Conservation (phyloP, 2,888 invertebrate genomes). For the Colostygia pectinataria region DNA sequence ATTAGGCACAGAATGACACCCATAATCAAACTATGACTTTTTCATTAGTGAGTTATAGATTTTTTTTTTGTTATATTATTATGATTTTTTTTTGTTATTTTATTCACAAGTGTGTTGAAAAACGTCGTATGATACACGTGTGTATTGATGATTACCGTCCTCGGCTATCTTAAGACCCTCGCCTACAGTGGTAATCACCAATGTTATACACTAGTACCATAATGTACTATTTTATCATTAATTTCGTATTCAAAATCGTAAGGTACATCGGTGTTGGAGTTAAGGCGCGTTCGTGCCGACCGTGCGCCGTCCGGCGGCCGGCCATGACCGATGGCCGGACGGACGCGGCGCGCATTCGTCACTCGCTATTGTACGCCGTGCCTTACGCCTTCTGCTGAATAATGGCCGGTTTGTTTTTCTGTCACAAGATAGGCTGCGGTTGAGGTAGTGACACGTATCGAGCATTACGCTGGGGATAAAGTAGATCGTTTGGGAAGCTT, state of each 20-base stretch:
- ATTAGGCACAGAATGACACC: too few species aligned
- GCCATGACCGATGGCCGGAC: conserved; percentile 50
- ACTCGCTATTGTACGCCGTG: conserved; percentile 41
- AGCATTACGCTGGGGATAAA: conserved; percentile 8
- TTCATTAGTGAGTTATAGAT: too few species aligned
- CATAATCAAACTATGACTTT: too few species aligned
- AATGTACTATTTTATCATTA: too few species aligned
- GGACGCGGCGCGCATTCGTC: conserved; percentile 58
- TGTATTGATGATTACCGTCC: too few species aligned
- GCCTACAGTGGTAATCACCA: too few species aligned
- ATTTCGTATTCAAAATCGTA: conserved; percentile 34
- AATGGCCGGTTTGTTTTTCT: conserved; percentile 30
- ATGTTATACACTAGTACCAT: too few species aligned
- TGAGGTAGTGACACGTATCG: conserved; percentile 22
- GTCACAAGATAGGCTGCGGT: conserved; percentile 26
- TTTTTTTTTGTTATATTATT: too few species aligned
- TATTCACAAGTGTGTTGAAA: too few species aligned
- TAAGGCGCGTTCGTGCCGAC: conserved; percentile 40
- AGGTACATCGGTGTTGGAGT: conserved; percentile 21
- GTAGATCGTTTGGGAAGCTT: conserved; percentile 5
- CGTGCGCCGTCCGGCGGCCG: conserved; percentile 41
- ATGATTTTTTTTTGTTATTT: too few species aligned
- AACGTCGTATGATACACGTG: too few species aligned
- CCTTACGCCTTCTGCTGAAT: conserved; percentile 23
- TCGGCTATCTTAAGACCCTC: too few species aligned